Evolutionary conservation across 2,113 vertebrate species (phyloP).

Genomic region (Hippolais icterina): DNA sequence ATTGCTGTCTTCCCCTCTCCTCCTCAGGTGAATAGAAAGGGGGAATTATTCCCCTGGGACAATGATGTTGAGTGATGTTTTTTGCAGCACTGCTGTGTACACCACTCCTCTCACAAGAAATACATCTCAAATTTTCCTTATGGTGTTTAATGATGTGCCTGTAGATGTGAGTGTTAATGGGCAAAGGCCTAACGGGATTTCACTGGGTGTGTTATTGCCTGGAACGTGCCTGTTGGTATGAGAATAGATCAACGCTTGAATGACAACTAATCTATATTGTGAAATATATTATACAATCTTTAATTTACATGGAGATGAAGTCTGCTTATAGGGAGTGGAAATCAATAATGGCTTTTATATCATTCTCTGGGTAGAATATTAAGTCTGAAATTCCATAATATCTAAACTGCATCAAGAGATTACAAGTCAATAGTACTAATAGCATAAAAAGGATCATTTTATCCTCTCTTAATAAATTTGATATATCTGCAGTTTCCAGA

Average conservation of each 20-base stretch:
- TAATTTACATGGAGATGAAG: conserved; percentile 52
- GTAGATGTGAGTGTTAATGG: background rate
- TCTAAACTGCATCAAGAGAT: conserved; percentile 37
- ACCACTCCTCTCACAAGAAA: background rate
- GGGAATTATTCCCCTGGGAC: background rate
- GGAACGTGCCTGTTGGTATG: background rate
- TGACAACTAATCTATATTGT: conserved; percentile 31
- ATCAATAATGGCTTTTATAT: conserved; percentile 58
- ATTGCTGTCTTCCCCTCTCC: accelerated
- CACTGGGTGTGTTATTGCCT: background rate
- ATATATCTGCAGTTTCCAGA: background rate
- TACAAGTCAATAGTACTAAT: conserved; percentile 19
- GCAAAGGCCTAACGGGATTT: background rate
- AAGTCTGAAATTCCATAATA: background rate
- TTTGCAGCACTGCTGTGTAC: background rate
- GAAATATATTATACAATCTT: background rate
- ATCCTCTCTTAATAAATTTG: background rate
- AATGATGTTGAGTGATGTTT: background rate
- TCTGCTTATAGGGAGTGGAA: conserved; percentile 11
- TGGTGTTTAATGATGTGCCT: background rate
- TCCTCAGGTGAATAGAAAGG: background rate
- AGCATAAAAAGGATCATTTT: background rate
- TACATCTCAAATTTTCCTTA: background rate
- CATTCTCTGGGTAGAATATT: conserved; percentile 7
- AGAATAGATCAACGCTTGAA: background rate